These are phyloP conservation scores for Cyrtonyx montezumae DNA, from an alignment of 2,113 vertebrate genomes.

Conservation along the genomic window DNA sequence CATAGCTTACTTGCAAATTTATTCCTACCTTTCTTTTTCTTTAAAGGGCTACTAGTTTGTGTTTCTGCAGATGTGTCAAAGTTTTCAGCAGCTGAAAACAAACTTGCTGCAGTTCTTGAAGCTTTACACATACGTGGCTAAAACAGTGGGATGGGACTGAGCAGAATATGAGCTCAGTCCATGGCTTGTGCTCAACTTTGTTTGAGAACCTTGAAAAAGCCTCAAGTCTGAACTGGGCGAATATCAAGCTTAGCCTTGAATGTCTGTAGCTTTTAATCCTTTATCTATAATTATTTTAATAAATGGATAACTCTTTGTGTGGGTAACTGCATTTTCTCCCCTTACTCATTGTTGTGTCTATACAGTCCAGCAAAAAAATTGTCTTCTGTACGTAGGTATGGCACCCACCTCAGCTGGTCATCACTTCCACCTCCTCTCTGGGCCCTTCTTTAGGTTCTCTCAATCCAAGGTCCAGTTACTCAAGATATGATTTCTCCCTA, in stretches of 20 bases:
- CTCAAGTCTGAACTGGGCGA: not conserved
- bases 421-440: not conserved
- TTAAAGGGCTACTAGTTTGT: constrained; percentile 36
- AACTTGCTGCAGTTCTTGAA: not conserved
- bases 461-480: not conserved
- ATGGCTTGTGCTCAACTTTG: not conserved
- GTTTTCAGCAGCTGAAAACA: constrained; percentile 14
- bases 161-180: not conserved
- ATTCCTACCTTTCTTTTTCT: constrained; percentile 9
- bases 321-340: not conserved
- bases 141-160: not conserved
- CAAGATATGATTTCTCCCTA: not conserved
- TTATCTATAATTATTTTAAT: not conserved
- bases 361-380: not conserved
- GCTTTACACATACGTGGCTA: not conserved
- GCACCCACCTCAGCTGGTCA: not conserved
- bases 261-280: not conserved
- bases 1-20: constrained; percentile 37
- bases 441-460: not conserved
- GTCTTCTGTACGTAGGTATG: not conserved
- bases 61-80: not conserved
- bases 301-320: not conserved
- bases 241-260: not conserved
- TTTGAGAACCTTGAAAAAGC: not conserved
- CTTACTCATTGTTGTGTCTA: not conserved